Evolutionary conservation across 2,888 invertebrate species (phyloP), one percentile per base, ranked within the genome.

Genomic region (Aphodius sticticus): DNA sequence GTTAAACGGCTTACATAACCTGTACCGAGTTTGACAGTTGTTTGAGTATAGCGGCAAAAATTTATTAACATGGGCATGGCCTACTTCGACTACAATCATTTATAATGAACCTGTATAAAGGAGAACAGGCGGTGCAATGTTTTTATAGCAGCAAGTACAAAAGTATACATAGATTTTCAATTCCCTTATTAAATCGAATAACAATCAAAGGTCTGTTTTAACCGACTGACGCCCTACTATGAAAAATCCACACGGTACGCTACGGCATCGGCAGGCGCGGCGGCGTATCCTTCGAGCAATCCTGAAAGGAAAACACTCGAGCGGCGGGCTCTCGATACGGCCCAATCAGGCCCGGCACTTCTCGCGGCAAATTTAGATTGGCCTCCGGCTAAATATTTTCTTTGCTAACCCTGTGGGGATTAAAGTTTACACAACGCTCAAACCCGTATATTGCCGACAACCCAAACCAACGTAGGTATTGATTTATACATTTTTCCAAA

Each of bases 301-400:
- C 88, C 87, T 86, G 87, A 84, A 87, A 87, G 86, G 85, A 87
- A 85, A 89, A 88, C 88, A 89, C 88, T 88, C 84, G 84, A 86
- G 78, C 81, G 81, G 81, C 82, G 84, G 83, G 84, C 86, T 86
- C 86, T 86, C 87, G 86, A 86, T 87, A 86, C 86, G 84, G 84
- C 37, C 88, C 88, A 88, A 88, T 88, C 88, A 88, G 87, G 85
- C 86, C 83, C 81, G 79, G 85, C 87, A 88, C 87, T 88, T 87
- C 84, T 85, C 81, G 86, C 86, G 84, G 86, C 86, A 88, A 90
- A 90, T 90, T 90, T 90, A 90, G 90, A 90, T 90, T 90, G 89
- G 87, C 89, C 88, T 84, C 86, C 86, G 89, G 89, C 89, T 88
- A 90, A 90, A 90, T 91, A 90, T 91, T 90, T 89, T 90, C 89